Base-by-base conservation (phyloP, 2,113 vertebrate genomes). In the Deroptyus accipitrinus region DNA sequence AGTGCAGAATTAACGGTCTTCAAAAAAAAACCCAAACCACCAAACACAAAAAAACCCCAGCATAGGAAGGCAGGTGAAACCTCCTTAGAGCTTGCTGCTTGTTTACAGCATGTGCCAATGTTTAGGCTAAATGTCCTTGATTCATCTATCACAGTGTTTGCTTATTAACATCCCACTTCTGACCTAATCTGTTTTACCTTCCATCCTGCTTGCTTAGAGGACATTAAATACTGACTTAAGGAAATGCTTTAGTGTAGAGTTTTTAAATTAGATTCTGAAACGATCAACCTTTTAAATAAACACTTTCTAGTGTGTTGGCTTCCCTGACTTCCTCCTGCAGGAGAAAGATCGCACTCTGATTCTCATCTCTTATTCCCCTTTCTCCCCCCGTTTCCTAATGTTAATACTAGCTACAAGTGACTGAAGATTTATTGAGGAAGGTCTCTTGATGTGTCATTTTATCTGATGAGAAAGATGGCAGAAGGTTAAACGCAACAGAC, bases 251-350 rank as follows among this genome's bases (percentile, higher is more conserved):
- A 68, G 44, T 46, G 54, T 23, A 30, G 69, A 64, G 31, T 63
- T 94, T 92, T 86, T 35, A 78, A 97, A 95, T 81, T 42, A 82
- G 55, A 49, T 91, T 83, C 61, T 68, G 31, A 64, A 92, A 81
- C 27, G 67, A 83, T 72, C 67, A 76, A 8, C 61, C 37, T 81
- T 79, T 88, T 59, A 78, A 91, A 68, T 70, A 74, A 93, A 88
- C 41, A 42, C 9, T 66, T 92, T 61, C 31, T 48, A 16, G n/a
- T 24, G 35, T 84, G 11, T 28, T 83, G 52, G 44, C 68, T 92
- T 54, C 46, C 39, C 30, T 57, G 83, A 5, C 51, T 90, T 74
- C 63, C n/a, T 79, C 48, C 70, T 89, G 3, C 67, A 79, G 61
- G 2, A 77, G 55, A 59, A 63, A 11, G 51, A 64, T 37, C 74